These are phyloP conservation scores for Dipodomys stephensi DNA, from an alignment of 2,113 vertebrate species.

Conservation along the genomic window DNA sequence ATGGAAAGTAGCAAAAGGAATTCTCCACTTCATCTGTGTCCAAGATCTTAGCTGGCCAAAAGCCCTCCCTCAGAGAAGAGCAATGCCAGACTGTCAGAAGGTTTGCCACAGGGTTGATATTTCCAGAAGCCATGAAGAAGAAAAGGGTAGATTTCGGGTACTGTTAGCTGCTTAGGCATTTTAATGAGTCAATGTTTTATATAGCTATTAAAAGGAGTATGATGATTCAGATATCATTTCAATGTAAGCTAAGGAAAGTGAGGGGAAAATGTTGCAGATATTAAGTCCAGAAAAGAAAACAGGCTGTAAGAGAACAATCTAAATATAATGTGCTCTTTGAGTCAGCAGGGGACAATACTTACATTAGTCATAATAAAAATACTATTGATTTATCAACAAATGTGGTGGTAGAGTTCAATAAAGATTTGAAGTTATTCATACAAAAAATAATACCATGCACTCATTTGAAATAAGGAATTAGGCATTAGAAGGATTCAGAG, in stretches of 20 bases:
- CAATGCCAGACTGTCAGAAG: background rate
- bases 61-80: background rate
- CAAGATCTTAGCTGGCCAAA: background rate
- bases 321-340: background rate
- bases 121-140: background rate
- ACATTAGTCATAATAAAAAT: background rate
- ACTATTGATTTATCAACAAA: background rate
- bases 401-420: background rate
- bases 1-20: background rate
- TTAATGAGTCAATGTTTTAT: slow-evolving; percentile 3
- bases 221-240: background rate
- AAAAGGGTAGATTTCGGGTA: background rate
- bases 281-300: background rate
- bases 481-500: background rate
- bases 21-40: background rate
- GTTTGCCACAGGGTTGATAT: background rate
- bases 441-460: background rate
- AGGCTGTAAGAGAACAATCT: background rate
- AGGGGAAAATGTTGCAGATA: background rate
- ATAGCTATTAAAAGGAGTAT: background rate
- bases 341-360: background rate
- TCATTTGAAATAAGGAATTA: background rate
- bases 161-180: background rate
- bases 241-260: background rate
- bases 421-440: slow-evolving; percentile 30